These are phyloP conservation scores for Eupeodes corollae DNA, from an alignment of 1,140 invertebrate species.

Conservation along the genomic window DNA sequence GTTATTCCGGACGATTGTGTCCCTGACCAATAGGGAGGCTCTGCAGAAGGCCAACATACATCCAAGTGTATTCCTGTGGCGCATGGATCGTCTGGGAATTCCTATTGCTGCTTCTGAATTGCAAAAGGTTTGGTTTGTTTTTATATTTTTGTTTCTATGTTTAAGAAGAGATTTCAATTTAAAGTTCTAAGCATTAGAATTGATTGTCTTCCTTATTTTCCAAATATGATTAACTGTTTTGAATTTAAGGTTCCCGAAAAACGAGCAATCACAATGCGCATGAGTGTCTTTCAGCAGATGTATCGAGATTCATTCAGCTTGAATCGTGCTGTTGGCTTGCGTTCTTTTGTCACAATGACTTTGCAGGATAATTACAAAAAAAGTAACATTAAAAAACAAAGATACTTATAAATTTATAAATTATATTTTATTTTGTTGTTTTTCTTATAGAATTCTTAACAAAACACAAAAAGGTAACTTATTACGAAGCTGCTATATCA, in stretches of 20 bases:
- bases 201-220: too few species aligned
- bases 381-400: conserved; percentile 12
- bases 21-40: conserved; percentile 12
- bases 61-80: conserved; percentile 17
- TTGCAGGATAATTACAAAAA: conserved; percentile 19
- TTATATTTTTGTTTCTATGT: too few species aligned
- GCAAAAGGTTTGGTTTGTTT: too few species aligned
- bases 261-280: neutral
- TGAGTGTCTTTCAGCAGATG: conserved; percentile 10
- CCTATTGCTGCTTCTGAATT: too few species aligned
- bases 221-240: too few species aligned
- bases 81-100: too few species aligned
- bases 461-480: conserved; percentile 6
- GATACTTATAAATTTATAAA: neutral
- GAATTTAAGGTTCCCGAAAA: conserved; percentile 1
- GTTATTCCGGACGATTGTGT: conserved; percentile 3
- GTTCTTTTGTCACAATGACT: conserved; percentile 26
- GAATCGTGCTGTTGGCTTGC: conserved; percentile 18
- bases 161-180: too few species aligned
- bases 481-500: conserved; percentile 20
- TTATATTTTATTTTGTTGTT: neutral
- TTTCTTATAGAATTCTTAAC: conserved; percentile 8
- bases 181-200: too few species aligned
- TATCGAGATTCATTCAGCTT: conserved; percentile 22
- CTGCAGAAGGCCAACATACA: conserved; percentile 15